phyloP scores from a whole-genome alignment of 64 coral and sea anemone genomes.

The Acropora yongei region DNA sequence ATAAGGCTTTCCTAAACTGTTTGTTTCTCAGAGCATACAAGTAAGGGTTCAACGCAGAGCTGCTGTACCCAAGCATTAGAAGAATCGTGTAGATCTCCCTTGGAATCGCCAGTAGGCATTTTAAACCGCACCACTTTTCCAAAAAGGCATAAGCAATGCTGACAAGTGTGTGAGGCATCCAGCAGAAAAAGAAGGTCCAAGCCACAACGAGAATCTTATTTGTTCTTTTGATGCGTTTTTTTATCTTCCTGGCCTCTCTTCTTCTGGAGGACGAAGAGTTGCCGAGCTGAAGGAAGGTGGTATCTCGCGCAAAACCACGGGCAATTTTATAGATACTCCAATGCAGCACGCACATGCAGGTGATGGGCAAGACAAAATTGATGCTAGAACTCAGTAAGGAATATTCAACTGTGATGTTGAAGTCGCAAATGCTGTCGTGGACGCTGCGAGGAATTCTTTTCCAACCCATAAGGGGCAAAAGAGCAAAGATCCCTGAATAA shows the following conservation, averaged over 20 bases:
- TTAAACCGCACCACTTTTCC: background rate
- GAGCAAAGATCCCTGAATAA: slow-evolving; percentile 74
- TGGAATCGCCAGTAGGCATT: background rate
- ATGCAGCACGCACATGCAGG: slow-evolving; percentile 12
- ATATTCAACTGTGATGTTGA: slow-evolving; percentile 60
- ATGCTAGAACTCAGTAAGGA: slow-evolving; percentile 27
- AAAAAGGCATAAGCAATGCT: slow-evolving; percentile 59
- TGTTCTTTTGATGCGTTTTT: slow-evolving; percentile 62
- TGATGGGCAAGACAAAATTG: slow-evolving; percentile 34
- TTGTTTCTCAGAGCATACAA: slow-evolving; percentile 88
- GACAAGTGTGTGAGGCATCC: slow-evolving; percentile 81
- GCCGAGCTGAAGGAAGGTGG: background rate
- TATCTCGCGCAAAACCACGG: background rate
- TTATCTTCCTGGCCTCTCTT: slow-evolving; percentile 35
- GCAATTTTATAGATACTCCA: slow-evolving; percentile 53
- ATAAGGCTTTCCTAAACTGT: slow-evolving; percentile 81
- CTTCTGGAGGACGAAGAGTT: background rate
- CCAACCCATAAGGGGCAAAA: slow-evolving; percentile 83
- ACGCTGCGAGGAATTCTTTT: slow-evolving; percentile 29
- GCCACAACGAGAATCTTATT: slow-evolving; percentile 85
- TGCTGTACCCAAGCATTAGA: slow-evolving; percentile 78
- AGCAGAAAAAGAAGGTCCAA: slow-evolving; percentile 88
- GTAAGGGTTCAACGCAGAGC: slow-evolving; percentile 88
- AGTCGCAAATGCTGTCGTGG: slow-evolving; percentile 30
- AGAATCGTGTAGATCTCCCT: slow-evolving; percentile 19